phyloP scores from a whole-genome alignment of 2,797 vertebrate species.

The Tenualosa thibaudeaui region DNA sequence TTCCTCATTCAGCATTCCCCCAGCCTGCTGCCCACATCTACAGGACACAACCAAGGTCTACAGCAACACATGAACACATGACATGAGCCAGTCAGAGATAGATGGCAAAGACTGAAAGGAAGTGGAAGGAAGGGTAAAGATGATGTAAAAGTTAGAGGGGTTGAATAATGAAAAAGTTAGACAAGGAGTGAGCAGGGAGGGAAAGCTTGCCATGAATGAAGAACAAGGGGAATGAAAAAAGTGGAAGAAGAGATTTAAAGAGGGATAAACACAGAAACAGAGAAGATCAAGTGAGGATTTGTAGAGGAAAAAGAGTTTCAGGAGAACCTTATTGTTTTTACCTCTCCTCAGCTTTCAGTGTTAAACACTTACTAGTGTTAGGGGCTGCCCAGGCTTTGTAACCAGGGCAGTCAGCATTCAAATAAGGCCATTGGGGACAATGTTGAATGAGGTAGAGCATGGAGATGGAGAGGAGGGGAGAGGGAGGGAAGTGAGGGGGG shows the following conservation, averaged over 20 bases:
- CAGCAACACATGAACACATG: slow-evolving; percentile 3
- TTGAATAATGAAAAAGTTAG: background rate
- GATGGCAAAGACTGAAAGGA: background rate
- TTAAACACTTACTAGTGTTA: background rate
- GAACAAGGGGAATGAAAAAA: background rate
- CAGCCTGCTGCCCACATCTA: background rate
- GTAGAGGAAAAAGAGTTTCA: background rate
- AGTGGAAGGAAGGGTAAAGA: background rate
- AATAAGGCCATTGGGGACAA: background rate
- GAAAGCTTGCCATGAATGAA: background rate
- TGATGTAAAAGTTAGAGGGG: background rate
- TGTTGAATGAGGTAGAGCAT: background rate
- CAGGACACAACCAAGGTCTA: background rate
- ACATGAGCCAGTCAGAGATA: background rate
- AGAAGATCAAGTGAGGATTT: background rate
- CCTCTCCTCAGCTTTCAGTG: background rate
- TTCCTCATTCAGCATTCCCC: background rate
- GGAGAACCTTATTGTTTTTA: background rate
- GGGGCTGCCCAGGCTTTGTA: background rate
- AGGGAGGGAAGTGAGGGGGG: background rate
- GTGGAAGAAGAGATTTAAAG: background rate
- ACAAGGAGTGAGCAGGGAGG: background rate
- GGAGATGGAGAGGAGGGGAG: background rate
- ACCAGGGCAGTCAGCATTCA: background rate
- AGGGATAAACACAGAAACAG: background rate